These are phyloP conservation scores for Pelochelys cantorii DNA, from an alignment of 2,797 vertebrate species.

Conservation along the genomic window DNA sequence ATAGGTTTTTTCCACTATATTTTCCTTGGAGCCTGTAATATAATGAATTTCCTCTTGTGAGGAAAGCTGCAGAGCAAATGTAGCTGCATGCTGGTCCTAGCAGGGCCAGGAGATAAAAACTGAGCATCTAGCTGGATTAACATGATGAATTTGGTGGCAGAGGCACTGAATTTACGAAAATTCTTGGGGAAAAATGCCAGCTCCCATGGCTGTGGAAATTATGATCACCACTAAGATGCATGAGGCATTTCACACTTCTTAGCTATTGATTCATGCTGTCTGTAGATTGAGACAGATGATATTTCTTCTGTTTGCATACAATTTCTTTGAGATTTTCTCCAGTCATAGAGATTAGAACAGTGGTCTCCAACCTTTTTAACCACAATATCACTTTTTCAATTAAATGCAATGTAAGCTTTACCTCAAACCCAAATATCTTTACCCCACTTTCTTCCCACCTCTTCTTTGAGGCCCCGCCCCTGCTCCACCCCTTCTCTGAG, in stretches of 20 bases:
- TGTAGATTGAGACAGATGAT: not conserved
- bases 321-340: not conserved
- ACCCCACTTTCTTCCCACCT: no score
- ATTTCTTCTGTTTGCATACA: not conserved
- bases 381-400: no score
- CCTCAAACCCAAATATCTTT: no score
- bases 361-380: no score
- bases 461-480: no score
- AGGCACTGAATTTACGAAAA: not conserved
- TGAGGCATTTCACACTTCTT: not conserved
- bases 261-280: not conserved
- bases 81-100: not conserved
- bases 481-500: no score
- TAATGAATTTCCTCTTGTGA: not conserved
- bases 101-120: not conserved
- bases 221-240: not conserved
- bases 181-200: not conserved
- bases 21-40: not conserved
- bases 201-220: not conserved
- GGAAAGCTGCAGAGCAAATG: not conserved
- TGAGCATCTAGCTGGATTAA: not conserved
- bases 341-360: not conserved
- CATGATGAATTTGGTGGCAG: not conserved
- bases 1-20: not conserved
- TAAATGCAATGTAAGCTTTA: no score